Percentiles rank a stretch among this genome's conserved stretches.
phyloP scores from a whole-genome alignment of 2,797 vertebrate species.

The Esox masquinongy region DNA sequence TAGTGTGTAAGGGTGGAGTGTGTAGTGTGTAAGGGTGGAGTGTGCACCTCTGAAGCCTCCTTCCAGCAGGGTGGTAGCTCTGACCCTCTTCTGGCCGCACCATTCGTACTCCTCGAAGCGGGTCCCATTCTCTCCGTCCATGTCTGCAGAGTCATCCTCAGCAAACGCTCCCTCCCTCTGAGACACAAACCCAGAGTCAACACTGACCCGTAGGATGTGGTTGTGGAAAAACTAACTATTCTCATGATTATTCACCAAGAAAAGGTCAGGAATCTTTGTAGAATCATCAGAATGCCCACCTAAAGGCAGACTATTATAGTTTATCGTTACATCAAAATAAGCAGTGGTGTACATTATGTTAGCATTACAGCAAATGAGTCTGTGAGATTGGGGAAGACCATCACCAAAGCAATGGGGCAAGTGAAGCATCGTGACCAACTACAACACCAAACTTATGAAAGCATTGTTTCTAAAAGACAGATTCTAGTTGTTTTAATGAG shows the following conservation, averaged over 20 bases:
- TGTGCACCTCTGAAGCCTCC: conserved; percentile 94
- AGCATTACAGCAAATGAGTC: conserved; percentile 52
- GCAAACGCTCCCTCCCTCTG: conserved; percentile 93
- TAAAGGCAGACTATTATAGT: background rate
- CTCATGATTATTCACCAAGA: background rate
- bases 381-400: conserved; percentile 23
- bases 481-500: background rate
- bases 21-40: background rate
- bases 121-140: conserved; percentile 92
- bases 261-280: background rate
- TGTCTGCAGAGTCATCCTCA: conserved; percentile 94
- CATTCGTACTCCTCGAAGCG: conserved; percentile 99
- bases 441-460: background rate
- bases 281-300: background rate
- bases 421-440: background rate
- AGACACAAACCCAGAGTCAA: conserved; percentile 32
- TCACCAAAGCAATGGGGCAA: background rate
- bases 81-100: conserved; percentile 99
- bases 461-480: background rate
- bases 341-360: conserved; percentile 15
- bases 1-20: conserved; percentile 18
- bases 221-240: conserved; percentile 17
- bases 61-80: conserved; percentile 94
- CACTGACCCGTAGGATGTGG: conserved; percentile 7
- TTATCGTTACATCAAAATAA: background rate